A percentile compares a stretch with the other conserved stretches of the same genome.
phyloP scores from a whole-genome alignment of 2,113 vertebrate genomes.

The Apus apus region DNA sequence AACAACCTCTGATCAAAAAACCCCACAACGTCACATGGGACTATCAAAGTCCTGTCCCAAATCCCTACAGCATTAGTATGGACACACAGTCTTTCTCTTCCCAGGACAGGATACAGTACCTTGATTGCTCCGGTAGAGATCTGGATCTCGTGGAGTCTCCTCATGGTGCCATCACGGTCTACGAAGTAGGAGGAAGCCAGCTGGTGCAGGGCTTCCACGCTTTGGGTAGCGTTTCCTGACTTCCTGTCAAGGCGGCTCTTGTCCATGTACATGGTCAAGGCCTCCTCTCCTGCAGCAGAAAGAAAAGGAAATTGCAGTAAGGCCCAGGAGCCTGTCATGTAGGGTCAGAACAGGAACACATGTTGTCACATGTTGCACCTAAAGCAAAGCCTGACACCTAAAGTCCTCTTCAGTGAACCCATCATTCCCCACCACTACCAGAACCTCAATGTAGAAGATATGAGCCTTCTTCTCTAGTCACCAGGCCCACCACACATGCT shows the following conservation, averaged over 20 bases:
- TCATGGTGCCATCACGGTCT: conserved; percentile 97
- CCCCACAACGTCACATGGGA: not conserved
- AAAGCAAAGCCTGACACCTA: not conserved
- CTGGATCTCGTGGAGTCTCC: conserved; percentile 97
- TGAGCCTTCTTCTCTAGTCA: not conserved
- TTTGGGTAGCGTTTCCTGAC: conserved; percentile 92
- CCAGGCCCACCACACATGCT: not conserved
- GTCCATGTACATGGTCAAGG: conserved; percentile 99
- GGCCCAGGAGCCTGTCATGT: not conserved
- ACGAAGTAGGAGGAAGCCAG: conserved; percentile 98
- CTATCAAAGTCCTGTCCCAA: not conserved
- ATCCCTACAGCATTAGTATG: not conserved
- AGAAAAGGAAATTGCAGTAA: not conserved
- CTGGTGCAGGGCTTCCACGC: conserved; percentile 95
- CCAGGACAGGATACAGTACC: conserved; percentile 73
- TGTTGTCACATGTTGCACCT: not conserved
- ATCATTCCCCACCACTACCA: not conserved
- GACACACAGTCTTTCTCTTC: not conserved
- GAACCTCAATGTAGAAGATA: rapidly evolving
- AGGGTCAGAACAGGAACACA: not conserved
- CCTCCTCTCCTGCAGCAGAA: conserved; percentile 88
- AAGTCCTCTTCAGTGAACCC: not conserved
- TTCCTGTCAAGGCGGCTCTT: conserved; percentile 95
- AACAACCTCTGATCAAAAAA: not conserved
- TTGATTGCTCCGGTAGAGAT: conserved; percentile 99